Conservation (phyloP, 64 coral and sea anemone genomes). For the Pachyseris speciosa region DNA sequence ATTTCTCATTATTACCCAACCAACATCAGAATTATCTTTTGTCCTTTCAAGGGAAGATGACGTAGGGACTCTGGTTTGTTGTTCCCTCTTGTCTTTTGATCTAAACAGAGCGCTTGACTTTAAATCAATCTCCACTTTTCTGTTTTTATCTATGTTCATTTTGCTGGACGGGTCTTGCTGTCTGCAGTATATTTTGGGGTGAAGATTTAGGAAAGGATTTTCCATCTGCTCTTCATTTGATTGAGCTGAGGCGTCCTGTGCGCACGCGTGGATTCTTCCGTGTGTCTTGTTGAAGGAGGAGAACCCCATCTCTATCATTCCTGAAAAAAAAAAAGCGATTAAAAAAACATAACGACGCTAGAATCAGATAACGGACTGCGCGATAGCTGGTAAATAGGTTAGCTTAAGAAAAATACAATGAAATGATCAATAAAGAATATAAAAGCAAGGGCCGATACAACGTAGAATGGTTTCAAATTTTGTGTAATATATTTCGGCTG, state of each 20-base stretch:
- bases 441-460: no score
- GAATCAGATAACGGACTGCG: no score
- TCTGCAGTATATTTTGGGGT: conserved; percentile 15
- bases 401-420: no score
- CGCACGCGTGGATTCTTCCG: no score
- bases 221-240: not conserved
- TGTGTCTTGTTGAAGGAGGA: not conserved
- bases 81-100: not conserved
- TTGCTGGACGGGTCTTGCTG: not conserved
- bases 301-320: not conserved
- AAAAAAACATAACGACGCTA: not conserved
- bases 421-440: no score
- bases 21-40: not conserved
- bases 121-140: not conserved
- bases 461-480: no score
- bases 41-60: not conserved
- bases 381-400: no score
- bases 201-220: conserved; percentile 24
- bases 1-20: not conserved
- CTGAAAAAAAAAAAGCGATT: not conserved
- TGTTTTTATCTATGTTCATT: not conserved
- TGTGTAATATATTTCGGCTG: no score
- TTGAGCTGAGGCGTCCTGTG: not conserved
- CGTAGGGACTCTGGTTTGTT: not conserved
- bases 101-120: not conserved